Conservation (phyloP, 1,140 invertebrate species). For the Euglossa dilemma region DNA sequence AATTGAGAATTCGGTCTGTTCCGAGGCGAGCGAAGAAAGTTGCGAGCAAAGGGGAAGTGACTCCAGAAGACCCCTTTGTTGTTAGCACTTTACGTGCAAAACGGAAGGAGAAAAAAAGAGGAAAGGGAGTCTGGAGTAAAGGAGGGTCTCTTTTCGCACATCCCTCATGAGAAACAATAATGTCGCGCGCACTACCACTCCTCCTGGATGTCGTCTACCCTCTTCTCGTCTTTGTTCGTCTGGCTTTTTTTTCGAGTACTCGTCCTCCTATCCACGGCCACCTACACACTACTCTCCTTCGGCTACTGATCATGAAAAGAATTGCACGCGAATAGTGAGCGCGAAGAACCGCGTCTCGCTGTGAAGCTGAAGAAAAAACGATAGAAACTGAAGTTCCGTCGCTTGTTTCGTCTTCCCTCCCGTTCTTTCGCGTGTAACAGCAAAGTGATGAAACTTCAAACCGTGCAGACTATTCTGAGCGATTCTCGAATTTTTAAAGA, state of each 20-base stretch:
- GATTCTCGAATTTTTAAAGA: neutral
- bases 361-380: slow-evolving; percentile 7
- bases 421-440: too few relatives aligned
- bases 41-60: slow-evolving; percentile 25
- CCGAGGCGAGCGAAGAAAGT: neutral
- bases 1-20: slow-evolving; percentile 18
- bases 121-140: slow-evolving; percentile 45
- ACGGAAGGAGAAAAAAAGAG: slow-evolving; percentile 38
- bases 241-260: slow-evolving; percentile 39
- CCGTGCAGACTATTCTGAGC: neutral
- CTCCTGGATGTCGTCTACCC: slow-evolving; percentile 46
- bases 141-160: slow-evolving; percentile 59
- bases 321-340: slow-evolving; percentile 40
- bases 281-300: neutral
- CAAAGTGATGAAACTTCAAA: neutral
- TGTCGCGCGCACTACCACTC: slow-evolving; percentile 55
- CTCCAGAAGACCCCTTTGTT: slow-evolving; percentile 58
- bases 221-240: slow-evolving; percentile 29
- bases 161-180: slow-evolving; percentile 68
- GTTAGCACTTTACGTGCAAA: slow-evolving; percentile 56
- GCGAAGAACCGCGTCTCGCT: slow-evolving; percentile 1
- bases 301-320: slow-evolving; percentile 47
- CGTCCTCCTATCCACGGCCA: slow-evolving; percentile 13
- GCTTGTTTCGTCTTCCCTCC: slow-evolving; percentile 11
- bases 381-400: slow-evolving; percentile 5